Base-by-base conservation (phyloP, 2,113 vertebrate species). In the Smithornis capensis region DNA sequence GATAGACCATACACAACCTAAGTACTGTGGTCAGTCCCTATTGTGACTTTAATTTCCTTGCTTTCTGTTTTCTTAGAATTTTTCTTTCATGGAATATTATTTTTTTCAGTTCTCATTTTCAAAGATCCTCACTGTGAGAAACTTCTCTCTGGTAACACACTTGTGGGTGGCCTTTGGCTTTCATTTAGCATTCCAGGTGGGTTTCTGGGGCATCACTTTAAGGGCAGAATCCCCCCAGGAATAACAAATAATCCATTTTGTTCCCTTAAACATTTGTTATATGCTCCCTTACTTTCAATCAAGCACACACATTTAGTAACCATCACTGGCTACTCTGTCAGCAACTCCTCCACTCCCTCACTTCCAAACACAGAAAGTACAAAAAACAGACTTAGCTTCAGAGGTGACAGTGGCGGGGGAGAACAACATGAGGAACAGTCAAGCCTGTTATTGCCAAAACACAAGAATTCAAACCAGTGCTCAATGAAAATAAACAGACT, bases 101-200 rank as follows among this genome's bases (percentile, higher is more conserved):
- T 92, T 95, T 97, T 97, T 97, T 97, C 44, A 83, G 70, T 86
- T 97, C 71, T 91, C 62, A 91, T 96, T 97, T 98, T 95, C 93
- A 95, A 95, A 98, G 63, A 5, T 18, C 84, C 35, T 92, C 91
- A 77, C 95, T 76, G 87, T 77, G 78, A 96, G 71, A 81, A 78
- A 12, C 31, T 87, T 96, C 92, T 92, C 82, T 95, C 63, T 96
- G 62, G 84, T 96, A 87, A 94, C 65, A 96, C 9, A 19, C 65
- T 96, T 86, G 82, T 82, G 60, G 82, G 87, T 63, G 55, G 44
- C 19, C 79, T 84, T 94, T 96, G 85, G 80, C 81, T 97, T 95
- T 92, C 63, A 91, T 97, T 96, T 96, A 90, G 38, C 82, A 92
- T 97, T 98, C 96, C 92, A 97, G 57, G 25, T 96, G 85, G 64